Percentiles rank a stretch among this genome's conserved stretches.
Evolutionary conservation across 2,113 vertebrate species (phyloP).

Genomic region (Monarcha castaneiventris): DNA sequence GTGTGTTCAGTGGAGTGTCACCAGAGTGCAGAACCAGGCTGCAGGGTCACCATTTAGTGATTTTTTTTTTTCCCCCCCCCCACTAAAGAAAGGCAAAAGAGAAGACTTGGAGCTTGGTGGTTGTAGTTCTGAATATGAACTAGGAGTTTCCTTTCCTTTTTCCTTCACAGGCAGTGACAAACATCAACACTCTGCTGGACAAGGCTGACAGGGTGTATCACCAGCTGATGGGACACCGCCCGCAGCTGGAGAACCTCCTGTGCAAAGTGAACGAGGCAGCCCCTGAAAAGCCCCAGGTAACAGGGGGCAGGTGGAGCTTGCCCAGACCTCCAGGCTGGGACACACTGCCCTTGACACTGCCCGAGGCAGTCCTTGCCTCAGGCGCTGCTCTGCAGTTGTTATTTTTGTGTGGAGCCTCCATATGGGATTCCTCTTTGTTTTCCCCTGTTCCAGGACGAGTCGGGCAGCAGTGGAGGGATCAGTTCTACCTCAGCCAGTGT

Average conservation of each 20-base stretch:
- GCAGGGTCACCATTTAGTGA: not conserved
- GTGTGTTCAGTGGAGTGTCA: not conserved
- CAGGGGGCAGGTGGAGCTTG: not conserved
- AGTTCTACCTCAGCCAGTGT: constrained; percentile 92
- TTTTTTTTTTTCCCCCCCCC: fast-evolving
- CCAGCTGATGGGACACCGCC: constrained; percentile 96
- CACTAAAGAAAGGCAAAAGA: not conserved
- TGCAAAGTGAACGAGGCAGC: constrained; percentile 97
- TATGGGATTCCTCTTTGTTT: not conserved
- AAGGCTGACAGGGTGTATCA: constrained; percentile 98
- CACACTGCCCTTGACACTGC: not conserved
- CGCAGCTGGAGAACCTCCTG: constrained; percentile 92
- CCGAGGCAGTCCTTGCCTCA: not conserved
- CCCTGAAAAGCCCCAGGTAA: constrained; percentile 95
- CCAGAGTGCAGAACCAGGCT: not conserved
- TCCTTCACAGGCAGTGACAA: constrained; percentile 88
- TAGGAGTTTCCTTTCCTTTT: not conserved
- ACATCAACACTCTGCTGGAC: constrained; percentile 96
- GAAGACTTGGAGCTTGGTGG: not conserved
- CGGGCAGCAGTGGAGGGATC: constrained; percentile 84
- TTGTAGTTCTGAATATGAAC: not conserved
- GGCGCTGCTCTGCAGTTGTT: not conserved
- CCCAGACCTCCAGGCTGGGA: not conserved
- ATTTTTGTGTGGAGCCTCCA: not conserved
- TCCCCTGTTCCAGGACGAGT: constrained; percentile 83